Evolutionary conservation across 2,797 vertebrate genomes (phyloP), one percentile per base, ranked within the genome.

Genomic region (Halcyon badia): DNA sequence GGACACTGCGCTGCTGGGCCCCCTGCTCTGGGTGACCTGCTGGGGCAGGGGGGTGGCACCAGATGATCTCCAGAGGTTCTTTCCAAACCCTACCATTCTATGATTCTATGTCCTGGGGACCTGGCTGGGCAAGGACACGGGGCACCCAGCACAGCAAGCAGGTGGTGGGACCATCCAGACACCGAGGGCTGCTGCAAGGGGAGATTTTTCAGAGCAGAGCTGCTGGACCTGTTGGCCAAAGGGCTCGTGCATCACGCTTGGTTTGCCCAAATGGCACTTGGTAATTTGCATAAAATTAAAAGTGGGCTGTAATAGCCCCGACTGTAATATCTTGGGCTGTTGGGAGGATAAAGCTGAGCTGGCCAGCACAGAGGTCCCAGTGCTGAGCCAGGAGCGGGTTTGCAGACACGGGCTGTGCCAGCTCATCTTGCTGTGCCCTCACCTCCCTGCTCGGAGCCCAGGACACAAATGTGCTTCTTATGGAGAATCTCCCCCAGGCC

Each of bases 191-290:
- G n/a, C 57, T 65, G 64, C 31, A 30, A 1, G 0, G 1, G 48
- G 25, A 60, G 35, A 6, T 5, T 3, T 46, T 37, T 46, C 61
- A 5, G 56, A 10, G 56, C 54, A 65, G 69, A 83, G 39, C 65
- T 75, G 46, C 52, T 21, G 48, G 69, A 42, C 22, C 65, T 41
- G 8, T n/a, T 56, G 66, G 22, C 62, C 49, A 28, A 21, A 22
- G 21, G 62, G 62, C 35, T 68, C 11, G 0, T 1, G 19, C 5
- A 0, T 24, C 15, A 12, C 1, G 1, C 33, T 62, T 9, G 8
- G 6, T 71, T 90, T 82, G 66, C 68, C 61, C 62, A 33, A 19
- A n/a, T 3, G 24, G 68, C 60, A 56, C 12, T 28, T 0, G 1
- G 16, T 68, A 46, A 10, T 18, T 61, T 30, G 37, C 30, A 31